Evolutionary conservation across 2,888 invertebrate species (phyloP).

Genomic region (Archips crataeganus): DNA sequence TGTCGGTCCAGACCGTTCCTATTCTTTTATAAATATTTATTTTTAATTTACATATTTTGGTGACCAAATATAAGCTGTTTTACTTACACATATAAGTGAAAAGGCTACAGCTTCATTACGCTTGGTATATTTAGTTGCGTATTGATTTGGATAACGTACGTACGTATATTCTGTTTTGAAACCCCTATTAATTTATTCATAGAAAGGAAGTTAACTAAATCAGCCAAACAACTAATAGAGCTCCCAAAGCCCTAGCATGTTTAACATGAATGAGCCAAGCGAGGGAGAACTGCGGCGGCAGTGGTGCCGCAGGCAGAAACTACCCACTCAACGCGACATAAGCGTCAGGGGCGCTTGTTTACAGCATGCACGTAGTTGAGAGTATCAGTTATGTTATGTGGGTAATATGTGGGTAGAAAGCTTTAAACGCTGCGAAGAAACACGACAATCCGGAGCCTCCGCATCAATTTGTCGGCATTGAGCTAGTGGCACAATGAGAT

Average conservation of each 20-base stretch:
- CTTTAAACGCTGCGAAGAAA: constrained; percentile 55
- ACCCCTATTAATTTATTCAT: constrained; percentile 16
- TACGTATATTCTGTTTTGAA: background rate
- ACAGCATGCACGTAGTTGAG: constrained; percentile 40
- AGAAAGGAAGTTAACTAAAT: constrained; percentile 14
- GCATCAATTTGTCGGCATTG: constrained; percentile 52
- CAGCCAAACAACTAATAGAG: constrained; percentile 5
- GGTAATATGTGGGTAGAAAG: constrained; percentile 49
- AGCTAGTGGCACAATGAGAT: constrained; percentile 44
- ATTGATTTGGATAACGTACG: constrained; percentile 8
- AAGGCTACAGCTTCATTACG: too few species aligned
- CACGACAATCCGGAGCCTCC: constrained; percentile 57
- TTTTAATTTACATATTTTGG: too few species aligned
- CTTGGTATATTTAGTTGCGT: background rate
- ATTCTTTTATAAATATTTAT: too few species aligned
- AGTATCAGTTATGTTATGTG: constrained; percentile 45
- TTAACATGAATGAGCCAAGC: constrained; percentile 23
- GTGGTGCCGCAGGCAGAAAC: constrained; percentile 30
- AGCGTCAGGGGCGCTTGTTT: constrained; percentile 35
- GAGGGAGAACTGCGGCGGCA: background rate
- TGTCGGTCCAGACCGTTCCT: too few species aligned
- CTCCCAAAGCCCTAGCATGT: constrained; percentile 18
- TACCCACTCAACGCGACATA: constrained; percentile 36
- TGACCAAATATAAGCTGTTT: too few species aligned
- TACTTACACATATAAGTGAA: too few species aligned